phyloP scores from a whole-genome alignment of 1,140 invertebrate species.

The Palaemon carinicauda region DNA sequence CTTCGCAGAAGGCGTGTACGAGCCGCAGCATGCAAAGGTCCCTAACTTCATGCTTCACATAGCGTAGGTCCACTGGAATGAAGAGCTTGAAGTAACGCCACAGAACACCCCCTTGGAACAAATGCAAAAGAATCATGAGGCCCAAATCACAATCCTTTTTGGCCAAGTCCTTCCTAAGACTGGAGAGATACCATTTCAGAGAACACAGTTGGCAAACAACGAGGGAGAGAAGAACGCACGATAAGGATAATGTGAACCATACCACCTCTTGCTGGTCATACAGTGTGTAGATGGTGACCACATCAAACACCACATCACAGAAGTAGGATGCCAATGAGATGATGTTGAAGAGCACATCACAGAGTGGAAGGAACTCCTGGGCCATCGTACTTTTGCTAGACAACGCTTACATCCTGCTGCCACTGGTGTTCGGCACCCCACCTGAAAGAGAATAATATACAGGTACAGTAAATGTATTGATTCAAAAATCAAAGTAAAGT shows the following conservation, averaged over 20 bases:
- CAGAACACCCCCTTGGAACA: conserved; percentile 82
- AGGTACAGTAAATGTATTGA: background rate
- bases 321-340: conserved; percentile 90
- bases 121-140: conserved; percentile 72
- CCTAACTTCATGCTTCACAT: conserved; percentile 84
- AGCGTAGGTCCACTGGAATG: conserved; percentile 82
- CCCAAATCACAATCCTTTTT: conserved; percentile 50
- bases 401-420: conserved; percentile 47
- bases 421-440: background rate
- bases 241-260: conserved; percentile 58
- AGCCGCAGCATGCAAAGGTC: conserved; percentile 81
- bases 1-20: conserved; percentile 86
- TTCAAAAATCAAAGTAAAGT: background rate
- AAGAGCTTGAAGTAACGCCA: conserved; percentile 90
- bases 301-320: conserved; percentile 88
- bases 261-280: conserved; percentile 65
- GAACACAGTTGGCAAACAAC: conserved; percentile 60
- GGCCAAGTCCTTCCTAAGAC: conserved; percentile 47
- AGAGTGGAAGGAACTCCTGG: conserved; percentile 68
- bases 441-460: background rate
- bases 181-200: conserved; percentile 59
- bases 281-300: conserved; percentile 81
- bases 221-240: conserved; percentile 55
- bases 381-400: conserved; percentile 48
- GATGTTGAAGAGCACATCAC: conserved; percentile 90